These are phyloP conservation scores for Drosophila anomalipes DNA, from an alignment of 2,888 invertebrate genomes.

Conservation along the genomic window DNA sequence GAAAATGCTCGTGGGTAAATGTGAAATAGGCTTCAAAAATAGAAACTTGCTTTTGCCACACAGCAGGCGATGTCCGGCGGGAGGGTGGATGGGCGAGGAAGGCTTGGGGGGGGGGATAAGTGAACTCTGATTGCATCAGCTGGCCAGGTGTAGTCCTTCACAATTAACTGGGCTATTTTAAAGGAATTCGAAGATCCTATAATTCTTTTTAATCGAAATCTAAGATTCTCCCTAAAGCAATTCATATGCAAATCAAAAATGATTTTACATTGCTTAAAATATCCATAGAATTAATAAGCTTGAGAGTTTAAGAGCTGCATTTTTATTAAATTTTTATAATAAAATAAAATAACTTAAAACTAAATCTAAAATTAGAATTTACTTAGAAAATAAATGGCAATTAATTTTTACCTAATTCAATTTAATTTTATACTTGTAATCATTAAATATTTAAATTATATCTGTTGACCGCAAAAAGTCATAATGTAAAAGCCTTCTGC, in stretches of 20 bases:
- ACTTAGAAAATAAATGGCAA: not conserved
- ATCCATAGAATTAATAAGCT: not conserved
- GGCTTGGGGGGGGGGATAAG: not conserved
- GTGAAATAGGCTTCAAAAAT: constrained; percentile 31
- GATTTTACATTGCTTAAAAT: not conserved
- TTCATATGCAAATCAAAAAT: not conserved
- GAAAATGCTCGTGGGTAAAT: constrained; percentile 59
- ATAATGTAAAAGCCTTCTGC: too few relatives aligned
- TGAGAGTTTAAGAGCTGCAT: accelerated
- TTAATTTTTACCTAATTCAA: not conserved
- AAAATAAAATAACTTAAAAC: not conserved
- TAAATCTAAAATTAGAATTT: not conserved
- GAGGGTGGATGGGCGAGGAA: not conserved
- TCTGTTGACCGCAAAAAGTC: not conserved
- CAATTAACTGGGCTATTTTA: constrained; percentile 2
- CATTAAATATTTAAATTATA: not conserved
- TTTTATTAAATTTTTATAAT: too few relatives aligned
- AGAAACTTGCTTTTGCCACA: constrained; percentile 43
- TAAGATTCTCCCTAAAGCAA: not conserved
- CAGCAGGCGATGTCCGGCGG: constrained; percentile 14
- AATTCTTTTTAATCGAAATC: not conserved
- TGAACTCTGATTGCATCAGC: constrained; percentile 52
- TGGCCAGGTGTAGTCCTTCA: constrained; percentile 34
- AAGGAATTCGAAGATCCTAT: not conserved
- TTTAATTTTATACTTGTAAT: not conserved